Conservation (phyloP, 2,888 invertebrate species). For the Hypercompe scribonia region DNA sequence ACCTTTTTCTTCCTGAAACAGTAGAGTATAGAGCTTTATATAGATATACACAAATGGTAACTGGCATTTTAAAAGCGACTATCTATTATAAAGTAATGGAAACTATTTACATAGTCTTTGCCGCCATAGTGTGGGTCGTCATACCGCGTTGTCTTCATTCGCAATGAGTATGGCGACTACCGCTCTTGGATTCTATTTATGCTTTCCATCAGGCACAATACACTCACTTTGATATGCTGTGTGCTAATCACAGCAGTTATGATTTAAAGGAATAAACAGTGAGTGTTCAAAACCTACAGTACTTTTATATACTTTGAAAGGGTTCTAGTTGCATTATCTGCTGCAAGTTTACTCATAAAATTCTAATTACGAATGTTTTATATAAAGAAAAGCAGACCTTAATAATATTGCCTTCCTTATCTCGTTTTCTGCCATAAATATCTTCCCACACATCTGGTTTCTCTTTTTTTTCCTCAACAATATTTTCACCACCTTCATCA, state of each 20-base stretch:
- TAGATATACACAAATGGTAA: background rate
- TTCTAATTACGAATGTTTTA: background rate
- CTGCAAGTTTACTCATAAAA: background rate
- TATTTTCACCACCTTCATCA: conserved; percentile 49
- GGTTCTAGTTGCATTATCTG: background rate
- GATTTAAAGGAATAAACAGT: no score
- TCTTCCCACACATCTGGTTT: conserved; percentile 91
- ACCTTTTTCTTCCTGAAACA: conserved; percentile 76
- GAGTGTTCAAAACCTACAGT: background rate
- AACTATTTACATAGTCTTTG: no score
- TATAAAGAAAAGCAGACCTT: conserved; percentile 70
- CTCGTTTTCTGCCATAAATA: conserved; percentile 96
- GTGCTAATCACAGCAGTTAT: no score
- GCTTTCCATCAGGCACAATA: no score
- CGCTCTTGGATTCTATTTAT: no score
- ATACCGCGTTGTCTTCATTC: no score
- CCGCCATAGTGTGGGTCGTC: no score
- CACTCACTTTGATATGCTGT: no score
- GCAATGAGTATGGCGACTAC: no score
- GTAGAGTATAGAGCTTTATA: background rate
- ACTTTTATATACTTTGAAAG: background rate
- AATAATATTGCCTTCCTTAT: conserved; percentile 92
- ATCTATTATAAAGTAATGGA: no score
- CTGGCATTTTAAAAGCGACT: no score
- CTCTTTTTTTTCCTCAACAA: conserved; percentile 59